phyloP scores from a whole-genome alignment of 2,113 vertebrate genomes.

The Poecile atricapillus region DNA sequence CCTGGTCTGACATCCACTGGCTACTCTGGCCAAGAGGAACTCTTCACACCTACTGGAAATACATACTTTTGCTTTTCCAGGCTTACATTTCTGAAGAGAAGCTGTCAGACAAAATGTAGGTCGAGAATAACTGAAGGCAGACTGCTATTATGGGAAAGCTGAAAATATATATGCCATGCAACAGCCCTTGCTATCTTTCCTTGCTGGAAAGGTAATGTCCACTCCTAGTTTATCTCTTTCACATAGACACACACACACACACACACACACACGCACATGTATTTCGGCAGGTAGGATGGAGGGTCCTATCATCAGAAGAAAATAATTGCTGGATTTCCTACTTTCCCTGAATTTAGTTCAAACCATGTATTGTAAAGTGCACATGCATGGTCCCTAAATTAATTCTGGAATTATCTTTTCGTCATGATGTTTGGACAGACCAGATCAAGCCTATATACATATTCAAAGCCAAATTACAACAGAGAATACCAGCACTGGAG shows the following conservation, averaged over 20 bases:
- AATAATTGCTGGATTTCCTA: background rate
- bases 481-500: background rate
- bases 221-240: background rate
- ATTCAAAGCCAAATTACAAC: background rate
- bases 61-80: background rate
- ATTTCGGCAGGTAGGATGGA: background rate
- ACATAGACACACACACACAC: accelerated
- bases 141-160: background rate
- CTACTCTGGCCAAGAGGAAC: background rate
- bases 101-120: background rate
- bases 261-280: background rate
- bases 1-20: background rate
- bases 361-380: background rate
- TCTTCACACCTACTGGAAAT: background rate
- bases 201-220: background rate
- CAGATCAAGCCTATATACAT: background rate
- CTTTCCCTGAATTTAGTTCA: background rate
- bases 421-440: background rate
- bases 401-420: background rate
- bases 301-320: background rate
- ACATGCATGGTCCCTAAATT: background rate
- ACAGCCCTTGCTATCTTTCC: background rate
- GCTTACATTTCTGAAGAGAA: background rate
- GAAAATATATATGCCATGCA: background rate
- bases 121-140: background rate